Conservation (phyloP, 53 echinoderm and acorn worm genomes). For the Hippasteria phrygiana region DNA sequence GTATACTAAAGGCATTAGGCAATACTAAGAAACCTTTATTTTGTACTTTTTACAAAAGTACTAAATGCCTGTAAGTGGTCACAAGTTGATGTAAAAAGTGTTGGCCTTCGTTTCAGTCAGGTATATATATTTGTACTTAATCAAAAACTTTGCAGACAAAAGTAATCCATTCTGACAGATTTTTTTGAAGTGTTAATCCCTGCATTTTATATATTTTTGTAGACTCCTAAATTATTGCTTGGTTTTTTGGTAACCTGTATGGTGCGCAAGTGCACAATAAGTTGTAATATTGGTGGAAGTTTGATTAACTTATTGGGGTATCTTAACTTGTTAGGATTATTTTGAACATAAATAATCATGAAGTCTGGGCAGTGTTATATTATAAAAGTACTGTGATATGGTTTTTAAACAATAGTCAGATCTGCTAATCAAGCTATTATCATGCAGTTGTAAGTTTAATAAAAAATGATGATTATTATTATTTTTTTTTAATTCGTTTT, state of each 20-base stretch:
- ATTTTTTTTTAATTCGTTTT: no score
- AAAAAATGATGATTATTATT: no score
- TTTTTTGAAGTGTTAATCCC: slow-evolving; percentile 1
- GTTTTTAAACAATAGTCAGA: no score
- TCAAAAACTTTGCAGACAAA: background rate
- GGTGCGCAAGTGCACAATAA: background rate
- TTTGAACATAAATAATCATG: background rate
- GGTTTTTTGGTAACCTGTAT: slow-evolving; percentile 42
- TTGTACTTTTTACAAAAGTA: background rate
- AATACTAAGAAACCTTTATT: slow-evolving; percentile 6
- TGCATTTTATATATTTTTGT: slow-evolving; percentile 59
- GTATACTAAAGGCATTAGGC: background rate
- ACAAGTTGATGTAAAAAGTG: background rate
- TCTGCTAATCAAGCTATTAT: no score
- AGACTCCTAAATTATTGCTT: slow-evolving; percentile 56
- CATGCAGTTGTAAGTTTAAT: no score
- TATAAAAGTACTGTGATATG: no score
- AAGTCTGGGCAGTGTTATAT: no score
- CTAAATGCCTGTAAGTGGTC: background rate
- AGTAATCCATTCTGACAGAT: background rate
- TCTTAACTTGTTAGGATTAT: background rate
- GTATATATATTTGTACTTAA: slow-evolving; percentile 37
- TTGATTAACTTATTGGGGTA: background rate
- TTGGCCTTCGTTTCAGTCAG: background rate
- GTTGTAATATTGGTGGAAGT: background rate